These are phyloP conservation scores for Conops quadrifasciatus DNA, from an alignment of 2,888 invertebrate genomes.

Conservation along the genomic window DNA sequence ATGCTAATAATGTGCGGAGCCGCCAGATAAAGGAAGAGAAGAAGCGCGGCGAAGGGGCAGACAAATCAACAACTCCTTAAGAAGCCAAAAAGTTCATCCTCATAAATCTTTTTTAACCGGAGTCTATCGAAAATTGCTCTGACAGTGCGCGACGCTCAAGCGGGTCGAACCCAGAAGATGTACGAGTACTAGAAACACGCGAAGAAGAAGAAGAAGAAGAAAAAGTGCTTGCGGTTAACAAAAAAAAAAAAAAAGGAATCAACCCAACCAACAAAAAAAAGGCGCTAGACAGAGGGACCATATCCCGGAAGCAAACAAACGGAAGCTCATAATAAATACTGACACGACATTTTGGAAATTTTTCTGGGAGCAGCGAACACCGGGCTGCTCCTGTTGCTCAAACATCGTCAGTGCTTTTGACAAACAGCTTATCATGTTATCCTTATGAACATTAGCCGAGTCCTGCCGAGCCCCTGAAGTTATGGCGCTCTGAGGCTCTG, in stretches of 20 bases:
- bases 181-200: not conserved
- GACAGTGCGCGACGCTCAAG: constrained; percentile 13
- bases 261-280: constrained; percentile 11
- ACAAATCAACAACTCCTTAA: constrained; percentile 24
- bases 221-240: constrained; percentile 7
- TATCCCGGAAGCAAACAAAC: constrained; percentile 29
- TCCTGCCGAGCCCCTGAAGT: not conserved
- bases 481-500: too few relatives aligned
- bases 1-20: constrained; percentile 31
- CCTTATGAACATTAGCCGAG: constrained; percentile 19
- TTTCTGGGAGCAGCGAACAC: constrained; percentile 1
- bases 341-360: constrained; percentile 33
- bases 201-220: constrained; percentile 1
- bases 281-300: not conserved
- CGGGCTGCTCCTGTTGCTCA: constrained; percentile 31
- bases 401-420: not conserved
- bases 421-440: constrained; percentile 37
- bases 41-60: not conserved
- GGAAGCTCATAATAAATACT: constrained; percentile 34
- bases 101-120: constrained; percentile 38
- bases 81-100: constrained; percentile 33
- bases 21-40: not conserved
- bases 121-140: not conserved
- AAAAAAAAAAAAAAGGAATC: not conserved
- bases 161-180: not conserved